Evolutionary conservation across 2,888 invertebrate genomes (phyloP).

Genomic region (Alloscopus bannaensis): DNA sequence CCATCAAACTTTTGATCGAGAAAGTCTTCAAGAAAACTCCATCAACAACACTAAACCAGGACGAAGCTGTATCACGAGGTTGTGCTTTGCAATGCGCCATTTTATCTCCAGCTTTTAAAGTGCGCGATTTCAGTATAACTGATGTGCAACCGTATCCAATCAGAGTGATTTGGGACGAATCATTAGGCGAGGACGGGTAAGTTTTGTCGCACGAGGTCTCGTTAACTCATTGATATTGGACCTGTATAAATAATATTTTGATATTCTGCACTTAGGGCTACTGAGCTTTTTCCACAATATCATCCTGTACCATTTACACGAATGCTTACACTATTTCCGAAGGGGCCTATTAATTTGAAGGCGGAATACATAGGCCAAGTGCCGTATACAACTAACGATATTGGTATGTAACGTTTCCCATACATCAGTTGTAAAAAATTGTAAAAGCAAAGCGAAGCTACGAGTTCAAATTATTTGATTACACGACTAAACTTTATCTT

Average conservation of each 20-base stretch:
- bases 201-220: not conserved
- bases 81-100: constrained; percentile 97
- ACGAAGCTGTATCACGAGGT: constrained; percentile 97
- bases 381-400: constrained; percentile 85
- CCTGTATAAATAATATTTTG: not conserved
- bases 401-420: constrained; percentile 80
- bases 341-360: constrained; percentile 90
- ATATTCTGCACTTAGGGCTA: constrained; percentile 73
- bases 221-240: not conserved
- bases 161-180: constrained; percentile 87
- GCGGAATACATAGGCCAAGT: constrained; percentile 87
- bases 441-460: too few relatives aligned
- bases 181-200: constrained; percentile 79
- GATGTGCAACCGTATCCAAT: constrained; percentile 95
- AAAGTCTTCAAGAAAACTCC: constrained; percentile 84
- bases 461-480: not conserved
- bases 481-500: not conserved
- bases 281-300: constrained; percentile 93
- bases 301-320: constrained; percentile 96
- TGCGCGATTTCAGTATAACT: constrained; percentile 94
- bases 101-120: constrained; percentile 93
- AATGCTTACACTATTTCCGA: constrained; percentile 93
- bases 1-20: constrained; percentile 91
- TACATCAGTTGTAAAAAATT: not conserved
- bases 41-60: constrained; percentile 97